Evolutionary conservation across 2,113 vertebrate genomes (phyloP), one percentile per base, ranked within the genome.

Genomic region (Polypterus senegalus): DNA sequence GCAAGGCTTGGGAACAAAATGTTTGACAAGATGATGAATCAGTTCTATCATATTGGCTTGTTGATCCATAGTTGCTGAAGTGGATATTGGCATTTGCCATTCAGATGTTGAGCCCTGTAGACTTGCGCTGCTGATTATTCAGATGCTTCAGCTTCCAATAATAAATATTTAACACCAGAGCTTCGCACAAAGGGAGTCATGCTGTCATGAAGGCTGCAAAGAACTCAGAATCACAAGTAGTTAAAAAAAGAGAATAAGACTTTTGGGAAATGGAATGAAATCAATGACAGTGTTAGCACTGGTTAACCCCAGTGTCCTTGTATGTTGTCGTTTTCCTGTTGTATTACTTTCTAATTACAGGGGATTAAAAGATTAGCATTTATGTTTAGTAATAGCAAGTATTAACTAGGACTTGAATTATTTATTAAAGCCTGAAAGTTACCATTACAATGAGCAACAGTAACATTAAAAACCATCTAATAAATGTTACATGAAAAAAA

Each of bases 41-140:
- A 71, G 80, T 88, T 86, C 83, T 81, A 82, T 77, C 71, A 70
- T 82, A 88, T 86, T 85, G 90, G 84, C 84, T 85, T 87, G 82
- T 85, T 92, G 87, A 92, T 90, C 84, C 86, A 88, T 85, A 84
- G 79, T 70, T 80, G 64, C 68, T 71, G 68, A 73, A 85, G 81
- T 79, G 78, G 74, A 79, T 94, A 95, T 95, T 93, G 92, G 85
- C 91, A 89, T 93, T 94, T 94, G 89, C 88, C 91, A 88, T 81
- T 93, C 89, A 92, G 78, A 70, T 70, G 64, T 71, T 67, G 71
- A 77, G 67, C 76, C 79, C 76, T 74, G 62, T 70, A 79, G 85
- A 78, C 76, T 82, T 63, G 54, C 82, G 81, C 75, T 89, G 87
- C 85, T 88, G 89, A 91, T 91, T 89, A 94, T 84, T 87, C 84